Evolutionary conservation across 2,888 invertebrate species (phyloP).

Genomic region (Oscheius sp.): DNA sequence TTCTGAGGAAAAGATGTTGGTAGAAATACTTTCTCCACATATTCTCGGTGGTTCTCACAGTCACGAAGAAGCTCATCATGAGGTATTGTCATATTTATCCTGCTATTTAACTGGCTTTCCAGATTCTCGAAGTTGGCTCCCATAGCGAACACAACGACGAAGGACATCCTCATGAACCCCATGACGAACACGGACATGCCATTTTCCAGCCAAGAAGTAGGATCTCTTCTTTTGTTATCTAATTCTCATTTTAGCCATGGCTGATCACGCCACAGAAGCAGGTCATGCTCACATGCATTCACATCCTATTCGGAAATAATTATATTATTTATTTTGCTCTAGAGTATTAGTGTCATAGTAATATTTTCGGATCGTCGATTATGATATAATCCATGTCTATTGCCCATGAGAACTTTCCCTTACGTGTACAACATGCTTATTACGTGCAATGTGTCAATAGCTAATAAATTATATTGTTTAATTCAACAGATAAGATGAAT

Average conservation of each 20-base stretch:
- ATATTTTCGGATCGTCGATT: background rate
- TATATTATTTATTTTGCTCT: slow-evolving; percentile 14
- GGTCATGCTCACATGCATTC: background rate
- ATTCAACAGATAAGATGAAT: too few relatives aligned
- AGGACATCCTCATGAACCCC: slow-evolving; percentile 23
- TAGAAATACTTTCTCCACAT: slow-evolving; percentile 63
- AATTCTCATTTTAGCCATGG: background rate
- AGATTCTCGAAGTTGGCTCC: slow-evolving; percentile 47
- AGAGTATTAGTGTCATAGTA: slow-evolving; percentile 16
- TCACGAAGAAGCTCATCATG: slow-evolving; percentile 58
- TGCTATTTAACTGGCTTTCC: background rate
- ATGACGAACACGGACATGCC: slow-evolving; percentile 25
- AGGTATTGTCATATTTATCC: slow-evolving; percentile 19
- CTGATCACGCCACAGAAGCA: background rate
- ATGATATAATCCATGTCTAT: slow-evolving; percentile 10
- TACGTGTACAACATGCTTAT: slow-evolving; percentile 17
- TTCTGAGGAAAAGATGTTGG: slow-evolving; percentile 60
- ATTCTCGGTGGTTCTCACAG: slow-evolving; percentile 63
- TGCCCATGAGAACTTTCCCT: slow-evolving; percentile 17
- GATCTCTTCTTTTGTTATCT: background rate
- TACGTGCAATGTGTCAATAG: background rate
- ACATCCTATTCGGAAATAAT: slow-evolving; percentile 19
- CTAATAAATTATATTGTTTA: too few relatives aligned
- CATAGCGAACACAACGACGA: slow-evolving; percentile 19
- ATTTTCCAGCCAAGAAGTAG: slow-evolving; percentile 15